Evolutionary conservation across 2,888 invertebrate genomes (phyloP).

Genomic region (Anarsia innoxiella): DNA sequence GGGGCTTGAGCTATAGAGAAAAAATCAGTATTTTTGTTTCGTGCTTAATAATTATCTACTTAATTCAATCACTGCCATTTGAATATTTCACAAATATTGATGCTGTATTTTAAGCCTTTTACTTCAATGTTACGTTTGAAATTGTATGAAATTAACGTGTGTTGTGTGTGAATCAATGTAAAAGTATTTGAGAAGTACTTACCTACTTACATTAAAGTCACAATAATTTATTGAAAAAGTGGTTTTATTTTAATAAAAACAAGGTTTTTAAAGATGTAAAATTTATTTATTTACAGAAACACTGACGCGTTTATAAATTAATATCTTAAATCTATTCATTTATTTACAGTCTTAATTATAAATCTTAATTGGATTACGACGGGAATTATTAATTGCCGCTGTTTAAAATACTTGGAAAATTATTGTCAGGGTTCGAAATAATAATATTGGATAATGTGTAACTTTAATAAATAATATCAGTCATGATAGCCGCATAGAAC

Average conservation of each 20-base stretch:
- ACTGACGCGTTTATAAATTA: constrained; percentile 63
- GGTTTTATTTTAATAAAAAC: constrained; percentile 6
- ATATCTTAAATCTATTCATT: constrained; percentile 49
- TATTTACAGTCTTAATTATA: constrained; percentile 68
- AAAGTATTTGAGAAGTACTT: constrained; percentile 9
- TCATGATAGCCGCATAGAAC: too few species aligned
- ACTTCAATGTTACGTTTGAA: constrained; percentile 1
- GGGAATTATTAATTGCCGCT: too few species aligned
- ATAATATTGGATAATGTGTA: too few species aligned
- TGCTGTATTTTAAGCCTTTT: too few species aligned
- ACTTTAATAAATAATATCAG: too few species aligned
- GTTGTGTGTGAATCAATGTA: constrained; percentile 24
- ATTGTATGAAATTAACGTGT: constrained; percentile 2
- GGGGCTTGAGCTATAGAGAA: too few species aligned
- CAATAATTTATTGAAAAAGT: constrained; percentile 1
- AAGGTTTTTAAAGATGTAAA: constrained; percentile 25
- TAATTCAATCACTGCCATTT: too few species aligned
- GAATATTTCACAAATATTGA: too few species aligned
- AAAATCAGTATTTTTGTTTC: too few species aligned
- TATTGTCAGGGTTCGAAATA: too few species aligned
- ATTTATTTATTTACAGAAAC: constrained; percentile 65
- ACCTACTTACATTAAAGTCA: constrained; percentile 6
- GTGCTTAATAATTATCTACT: too few species aligned
- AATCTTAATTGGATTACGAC: constrained; percentile 15
- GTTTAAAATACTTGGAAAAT: too few species aligned